These are phyloP conservation scores for Phaonia tiefii DNA, from an alignment of 2,888 invertebrate species.

Conservation along the genomic window DNA sequence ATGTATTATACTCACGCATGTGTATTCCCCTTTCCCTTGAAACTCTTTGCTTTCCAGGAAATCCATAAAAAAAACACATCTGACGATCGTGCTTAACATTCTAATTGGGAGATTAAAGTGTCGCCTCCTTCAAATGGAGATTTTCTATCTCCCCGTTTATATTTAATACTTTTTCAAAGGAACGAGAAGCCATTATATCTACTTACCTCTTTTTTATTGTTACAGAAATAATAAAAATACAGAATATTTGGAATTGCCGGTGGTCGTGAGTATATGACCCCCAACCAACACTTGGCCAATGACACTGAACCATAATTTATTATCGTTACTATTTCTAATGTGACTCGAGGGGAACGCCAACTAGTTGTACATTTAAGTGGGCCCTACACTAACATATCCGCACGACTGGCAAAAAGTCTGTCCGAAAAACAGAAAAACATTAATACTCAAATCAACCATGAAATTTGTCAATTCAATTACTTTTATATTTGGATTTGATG, in stretches of 20 bases:
- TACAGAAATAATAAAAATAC: slow-evolving; percentile 6
- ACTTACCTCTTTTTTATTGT: neutral
- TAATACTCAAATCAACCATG: too few species aligned
- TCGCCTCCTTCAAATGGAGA: neutral
- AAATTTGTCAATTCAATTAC: too few species aligned
- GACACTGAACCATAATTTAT: slow-evolving; percentile 26
- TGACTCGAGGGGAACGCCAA: neutral
- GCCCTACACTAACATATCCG: too few species aligned
- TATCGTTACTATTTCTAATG: neutral
- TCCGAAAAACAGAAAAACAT: too few species aligned
- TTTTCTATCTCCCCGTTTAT: neutral
- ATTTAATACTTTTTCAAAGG: neutral
- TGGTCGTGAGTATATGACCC: slow-evolving; percentile 10
- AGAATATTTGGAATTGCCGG: slow-evolving; percentile 21
- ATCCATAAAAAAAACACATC: slow-evolving; percentile 14
- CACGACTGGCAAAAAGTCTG: too few species aligned
- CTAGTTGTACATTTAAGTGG: too few species aligned
- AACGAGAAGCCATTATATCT: too few species aligned
- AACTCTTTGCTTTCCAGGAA: neutral
- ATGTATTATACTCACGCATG: neutral
- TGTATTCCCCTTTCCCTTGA: neutral
- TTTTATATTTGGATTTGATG: too few species aligned
- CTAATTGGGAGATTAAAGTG: slow-evolving; percentile 38
- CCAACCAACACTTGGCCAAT: neutral
- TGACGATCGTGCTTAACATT: slow-evolving; percentile 47